Conservation (phyloP, 2,888 invertebrate species). For the Ichneumoninae sp. region DNA sequence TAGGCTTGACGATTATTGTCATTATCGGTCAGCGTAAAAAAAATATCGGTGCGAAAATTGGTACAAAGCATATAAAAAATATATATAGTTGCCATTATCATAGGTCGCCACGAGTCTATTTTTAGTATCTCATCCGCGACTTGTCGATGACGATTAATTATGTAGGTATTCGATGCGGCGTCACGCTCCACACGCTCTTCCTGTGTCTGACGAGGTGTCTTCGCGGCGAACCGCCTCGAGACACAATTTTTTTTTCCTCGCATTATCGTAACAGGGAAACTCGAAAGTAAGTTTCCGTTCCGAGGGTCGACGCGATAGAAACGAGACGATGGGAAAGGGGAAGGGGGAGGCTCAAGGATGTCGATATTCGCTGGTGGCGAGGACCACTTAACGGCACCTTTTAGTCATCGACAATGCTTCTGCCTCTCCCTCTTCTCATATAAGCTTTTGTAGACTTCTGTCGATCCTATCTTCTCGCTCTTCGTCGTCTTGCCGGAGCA, state of each 20-base stretch:
- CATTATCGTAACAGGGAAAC: conserved; percentile 13
- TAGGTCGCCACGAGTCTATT: not conserved
- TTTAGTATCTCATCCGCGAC: not conserved
- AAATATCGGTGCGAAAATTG: not conserved
- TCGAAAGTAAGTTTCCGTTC: conserved; percentile 16
- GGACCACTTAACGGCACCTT: conserved; percentile 50
- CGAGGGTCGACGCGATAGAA: conserved; percentile 4
- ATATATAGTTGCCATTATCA: not conserved
- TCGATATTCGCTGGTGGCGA: conserved; percentile 45
- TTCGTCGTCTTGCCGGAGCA: not conserved
- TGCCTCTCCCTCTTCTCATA: not conserved
- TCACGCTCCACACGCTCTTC: conserved; percentile 43
- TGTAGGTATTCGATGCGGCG: conserved; percentile 18
- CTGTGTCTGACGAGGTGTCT: conserved; percentile 38
- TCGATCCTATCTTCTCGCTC: conserved; percentile 24
- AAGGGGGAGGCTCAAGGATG: conserved; percentile 5
- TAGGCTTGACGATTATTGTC: not conserved
- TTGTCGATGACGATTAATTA: conserved; percentile 37
- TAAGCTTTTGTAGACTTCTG: conserved; percentile 5
- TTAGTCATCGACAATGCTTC: conserved; percentile 31
- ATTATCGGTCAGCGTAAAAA: not conserved
- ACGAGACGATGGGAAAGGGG: conserved; percentile 2
- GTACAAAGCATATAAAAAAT: not conserved
- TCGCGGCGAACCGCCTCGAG: conserved; percentile 16
- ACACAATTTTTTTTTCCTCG: not conserved